Evolutionary conservation across 2,797 vertebrate genomes (phyloP).

Genomic region (Argentina silus): DNA sequence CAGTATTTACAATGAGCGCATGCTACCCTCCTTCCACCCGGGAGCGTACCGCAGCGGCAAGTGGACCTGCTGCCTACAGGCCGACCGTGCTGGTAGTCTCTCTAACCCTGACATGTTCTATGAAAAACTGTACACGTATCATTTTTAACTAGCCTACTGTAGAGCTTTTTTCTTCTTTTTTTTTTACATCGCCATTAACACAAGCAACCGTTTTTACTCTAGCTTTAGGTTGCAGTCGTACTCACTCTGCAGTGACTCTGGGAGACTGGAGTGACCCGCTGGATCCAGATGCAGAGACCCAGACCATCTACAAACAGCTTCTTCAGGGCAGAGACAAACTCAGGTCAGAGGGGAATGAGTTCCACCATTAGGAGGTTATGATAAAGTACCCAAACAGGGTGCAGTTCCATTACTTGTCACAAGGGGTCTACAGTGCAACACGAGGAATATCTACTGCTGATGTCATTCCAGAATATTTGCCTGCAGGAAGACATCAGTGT

Average conservation of each 20-base stretch:
- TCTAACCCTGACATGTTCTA: too few relatives aligned
- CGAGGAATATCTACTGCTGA: conserved; percentile 11
- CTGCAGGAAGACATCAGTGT: neutral
- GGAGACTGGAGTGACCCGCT: conserved; percentile 90
- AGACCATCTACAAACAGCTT: conserved; percentile 88
- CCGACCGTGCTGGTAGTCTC: conserved; percentile 77
- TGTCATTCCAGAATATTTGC: conserved; percentile 1
- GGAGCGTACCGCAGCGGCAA: conserved; percentile 84
- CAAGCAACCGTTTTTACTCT: conserved; percentile 24
- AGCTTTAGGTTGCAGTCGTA: conserved; percentile 88
- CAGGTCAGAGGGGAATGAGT: conserved; percentile 73
- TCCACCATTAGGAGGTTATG: neutral
- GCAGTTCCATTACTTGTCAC: conserved; percentile 60
- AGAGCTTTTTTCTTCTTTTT: too few relatives aligned
- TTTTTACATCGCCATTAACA: too few relatives aligned
- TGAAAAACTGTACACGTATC: too few relatives aligned
- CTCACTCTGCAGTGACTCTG: conserved; percentile 87
- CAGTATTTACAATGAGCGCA: conserved; percentile 83
- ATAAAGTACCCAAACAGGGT: conserved; percentile 2
- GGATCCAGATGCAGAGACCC: conserved; percentile 85
- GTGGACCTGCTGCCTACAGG: conserved; percentile 92
- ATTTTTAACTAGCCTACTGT: too few relatives aligned
- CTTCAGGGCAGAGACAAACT: conserved; percentile 84
- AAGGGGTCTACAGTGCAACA: conserved; percentile 69
- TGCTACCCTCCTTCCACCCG: conserved; percentile 85